A percentile compares a stretch with the other conserved stretches of the same genome.
phyloP scores from a whole-genome alignment of 2,797 vertebrate genomes.

The Scolopax rusticola region DNA sequence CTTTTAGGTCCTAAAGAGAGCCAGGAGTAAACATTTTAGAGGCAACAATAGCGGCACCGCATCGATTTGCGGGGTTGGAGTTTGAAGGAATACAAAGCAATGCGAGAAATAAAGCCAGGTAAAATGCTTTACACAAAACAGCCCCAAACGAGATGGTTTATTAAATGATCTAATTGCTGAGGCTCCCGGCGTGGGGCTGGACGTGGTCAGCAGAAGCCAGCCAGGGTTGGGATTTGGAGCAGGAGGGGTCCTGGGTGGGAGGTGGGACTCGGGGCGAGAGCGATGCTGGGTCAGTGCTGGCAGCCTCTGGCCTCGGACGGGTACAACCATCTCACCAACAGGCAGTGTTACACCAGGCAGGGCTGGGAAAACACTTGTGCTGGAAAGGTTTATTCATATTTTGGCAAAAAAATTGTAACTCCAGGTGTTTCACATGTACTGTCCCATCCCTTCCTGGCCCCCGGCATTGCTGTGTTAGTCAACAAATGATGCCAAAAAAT shows the following conservation, averaged over 20 bases:
- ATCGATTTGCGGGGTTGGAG: conserved; percentile 59
- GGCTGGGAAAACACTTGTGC: accelerated
- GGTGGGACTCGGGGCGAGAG: accelerated
- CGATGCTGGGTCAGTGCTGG: accelerated
- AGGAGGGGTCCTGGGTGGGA: accelerated
- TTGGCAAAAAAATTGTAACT: background rate
- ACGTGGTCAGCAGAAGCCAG: background rate
- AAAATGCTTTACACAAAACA: conserved; percentile 55
- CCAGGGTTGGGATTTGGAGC: background rate
- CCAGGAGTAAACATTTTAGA: conserved; percentile 86
- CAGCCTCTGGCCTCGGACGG: accelerated
- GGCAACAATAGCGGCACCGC: conserved; percentile 82
- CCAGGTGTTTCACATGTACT: accelerated
- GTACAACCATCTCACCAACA: background rate
- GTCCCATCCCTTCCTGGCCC: background rate
- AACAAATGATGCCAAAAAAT: background rate
- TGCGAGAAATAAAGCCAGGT: conserved; percentile 56
- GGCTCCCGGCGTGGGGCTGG: background rate
- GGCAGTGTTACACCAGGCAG: background rate
- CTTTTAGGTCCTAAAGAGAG: conserved; percentile 94
- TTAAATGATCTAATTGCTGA: conserved; percentile 60
- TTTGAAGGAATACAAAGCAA: conserved; percentile 76
- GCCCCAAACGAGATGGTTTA: background rate
- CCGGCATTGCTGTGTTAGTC: accelerated
- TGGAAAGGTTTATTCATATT: background rate